A percentile compares a stretch with the other conserved stretches of the same genome.
Evolutionary conservation across 2,797 vertebrate genomes (phyloP).

Genomic region (Microctenopoma lineatum): DNA sequence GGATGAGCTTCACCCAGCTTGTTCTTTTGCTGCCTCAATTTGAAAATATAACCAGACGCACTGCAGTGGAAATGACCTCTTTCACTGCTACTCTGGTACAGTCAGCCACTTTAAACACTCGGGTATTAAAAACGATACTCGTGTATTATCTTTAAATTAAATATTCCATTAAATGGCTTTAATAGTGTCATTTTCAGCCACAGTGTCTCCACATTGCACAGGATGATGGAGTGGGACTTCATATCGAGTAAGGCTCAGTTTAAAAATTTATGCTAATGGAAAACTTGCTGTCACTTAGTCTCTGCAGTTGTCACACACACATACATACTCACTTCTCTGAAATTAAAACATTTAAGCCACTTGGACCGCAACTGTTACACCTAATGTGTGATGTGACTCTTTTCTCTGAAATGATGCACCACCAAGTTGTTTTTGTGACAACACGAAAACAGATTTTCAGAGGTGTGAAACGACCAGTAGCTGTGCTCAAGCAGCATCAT

Average conservation of each 20-base stretch:
- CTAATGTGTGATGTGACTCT: neutral
- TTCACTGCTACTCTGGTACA: neutral
- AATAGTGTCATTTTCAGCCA: neutral
- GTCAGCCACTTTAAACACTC: conserved; percentile 3
- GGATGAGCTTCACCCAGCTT: conserved; percentile 16
- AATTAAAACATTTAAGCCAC: conserved; percentile 24
- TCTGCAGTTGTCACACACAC: conserved; percentile 8
- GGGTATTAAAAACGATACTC: neutral
- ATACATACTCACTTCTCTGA: conserved; percentile 1
- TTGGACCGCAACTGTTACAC: conserved; percentile 4
- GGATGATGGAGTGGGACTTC: conserved; percentile 10
- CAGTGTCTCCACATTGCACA: neutral
- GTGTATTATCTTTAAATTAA: neutral
- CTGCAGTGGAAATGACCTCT: neutral
- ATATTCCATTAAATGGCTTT: conserved; percentile 9
- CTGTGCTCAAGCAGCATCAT: neutral
- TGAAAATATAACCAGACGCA: conserved; percentile 9
- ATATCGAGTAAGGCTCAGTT: neutral
- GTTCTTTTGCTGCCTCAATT: conserved; percentile 18
- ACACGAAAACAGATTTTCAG: neutral
- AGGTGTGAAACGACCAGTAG: neutral
- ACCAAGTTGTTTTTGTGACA: neutral
- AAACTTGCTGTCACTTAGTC: neutral
- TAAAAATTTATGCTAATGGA: conserved; percentile 44
- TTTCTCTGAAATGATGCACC: neutral